Conservation (phyloP, 2,888 invertebrate species). For the Lagria hirta region DNA sequence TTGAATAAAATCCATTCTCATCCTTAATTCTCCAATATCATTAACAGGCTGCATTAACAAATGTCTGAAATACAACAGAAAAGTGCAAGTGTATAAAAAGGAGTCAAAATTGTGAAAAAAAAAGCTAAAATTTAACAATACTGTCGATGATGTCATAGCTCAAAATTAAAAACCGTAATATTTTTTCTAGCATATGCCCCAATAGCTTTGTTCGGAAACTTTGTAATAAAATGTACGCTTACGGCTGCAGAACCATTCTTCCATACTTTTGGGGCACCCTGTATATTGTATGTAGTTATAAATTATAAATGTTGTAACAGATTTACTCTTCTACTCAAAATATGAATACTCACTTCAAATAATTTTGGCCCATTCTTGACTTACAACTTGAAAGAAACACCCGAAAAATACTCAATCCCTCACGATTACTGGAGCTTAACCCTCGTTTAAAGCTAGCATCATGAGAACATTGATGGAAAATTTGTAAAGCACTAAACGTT, state of each 20-base stretch:
- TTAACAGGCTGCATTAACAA: constrained; percentile 72
- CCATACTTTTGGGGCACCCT: no score
- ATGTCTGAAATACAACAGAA: constrained; percentile 54
- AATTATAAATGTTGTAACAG: neutral
- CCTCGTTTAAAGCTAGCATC: constrained; percentile 75
- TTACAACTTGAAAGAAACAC: constrained; percentile 66
- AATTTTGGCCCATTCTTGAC: constrained; percentile 66
- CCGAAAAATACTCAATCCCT: constrained; percentile 73
- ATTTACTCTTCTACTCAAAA: neutral
- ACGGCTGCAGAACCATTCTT: no score
- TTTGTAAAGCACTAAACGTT: constrained; percentile 73
- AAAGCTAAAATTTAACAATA: no score
- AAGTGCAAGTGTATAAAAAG: neutral
- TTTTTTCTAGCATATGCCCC: no score
- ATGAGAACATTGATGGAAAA: constrained; percentile 72
- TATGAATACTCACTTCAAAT: constrained; percentile 60
- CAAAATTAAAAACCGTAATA: no score
- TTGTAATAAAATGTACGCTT: no score
- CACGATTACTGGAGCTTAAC: constrained; percentile 59
- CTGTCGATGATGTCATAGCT: neutral
- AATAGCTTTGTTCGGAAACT: no score
- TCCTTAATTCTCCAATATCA: constrained; percentile 60
- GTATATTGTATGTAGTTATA: neutral
- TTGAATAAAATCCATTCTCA: constrained; percentile 69
- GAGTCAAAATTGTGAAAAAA: no score